These are phyloP conservation scores for Diglossa cyanea DNA, from an alignment of 2,797 vertebrate species.

Conservation along the genomic window DNA sequence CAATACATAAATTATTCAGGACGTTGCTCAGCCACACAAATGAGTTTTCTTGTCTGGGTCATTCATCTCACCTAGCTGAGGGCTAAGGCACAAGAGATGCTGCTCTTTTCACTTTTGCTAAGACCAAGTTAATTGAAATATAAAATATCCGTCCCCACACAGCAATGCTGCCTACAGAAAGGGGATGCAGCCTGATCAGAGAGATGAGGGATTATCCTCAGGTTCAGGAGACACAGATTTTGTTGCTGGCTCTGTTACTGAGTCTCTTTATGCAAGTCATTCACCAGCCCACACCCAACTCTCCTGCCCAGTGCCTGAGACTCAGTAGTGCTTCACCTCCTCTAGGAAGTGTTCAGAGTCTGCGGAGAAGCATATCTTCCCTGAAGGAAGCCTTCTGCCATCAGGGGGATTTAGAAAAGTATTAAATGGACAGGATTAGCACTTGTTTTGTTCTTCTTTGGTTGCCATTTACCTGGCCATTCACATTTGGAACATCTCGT, in stretches of 20 bases:
- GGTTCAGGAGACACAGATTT: not conserved
- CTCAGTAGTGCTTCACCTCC: fast-evolving
- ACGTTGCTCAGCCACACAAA: not conserved
- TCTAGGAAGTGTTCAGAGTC: not conserved
- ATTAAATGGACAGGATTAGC: not conserved
- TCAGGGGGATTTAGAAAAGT: not conserved
- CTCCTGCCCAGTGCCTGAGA: not conserved
- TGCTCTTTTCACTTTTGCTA: not conserved
- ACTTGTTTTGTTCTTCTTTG: not conserved
- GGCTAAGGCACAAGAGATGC: not conserved
- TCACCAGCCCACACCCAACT: not conserved
- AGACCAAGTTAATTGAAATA: not conserved
- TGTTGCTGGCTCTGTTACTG: not conserved
- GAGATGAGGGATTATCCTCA: not conserved
- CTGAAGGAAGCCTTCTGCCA: not conserved
- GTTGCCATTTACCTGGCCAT: not conserved
- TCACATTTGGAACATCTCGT: not conserved
- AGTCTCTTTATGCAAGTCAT: not conserved
- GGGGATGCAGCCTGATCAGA: fast-evolving
- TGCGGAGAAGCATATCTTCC: fast-evolving
- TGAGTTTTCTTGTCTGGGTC: not conserved
- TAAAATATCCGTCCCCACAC: not conserved
- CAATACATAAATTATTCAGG: not conserved
- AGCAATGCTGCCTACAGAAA: not conserved
- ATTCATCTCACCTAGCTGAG: not conserved